Conservation (phyloP, 2,113 vertebrate genomes). For the Helogale parvula region DNA sequence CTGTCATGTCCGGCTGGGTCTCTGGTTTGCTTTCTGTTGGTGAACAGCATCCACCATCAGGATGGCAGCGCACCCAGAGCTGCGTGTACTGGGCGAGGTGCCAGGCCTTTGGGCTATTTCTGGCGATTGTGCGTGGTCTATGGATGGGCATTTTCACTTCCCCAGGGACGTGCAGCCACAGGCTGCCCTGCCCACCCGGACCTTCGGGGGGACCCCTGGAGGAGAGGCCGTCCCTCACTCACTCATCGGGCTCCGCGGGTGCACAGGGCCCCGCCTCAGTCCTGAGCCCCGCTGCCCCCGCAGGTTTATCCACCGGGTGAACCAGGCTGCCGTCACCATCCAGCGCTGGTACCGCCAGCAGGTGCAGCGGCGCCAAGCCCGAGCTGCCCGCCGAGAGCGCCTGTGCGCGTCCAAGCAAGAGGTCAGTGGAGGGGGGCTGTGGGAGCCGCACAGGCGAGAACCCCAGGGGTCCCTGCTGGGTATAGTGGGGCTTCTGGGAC, state of each 20-base stretch:
- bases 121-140: rapidly evolving
- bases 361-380: slow-evolving; percentile 71
- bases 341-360: slow-evolving; percentile 95
- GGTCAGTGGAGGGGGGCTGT: slow-evolving; percentile 80
- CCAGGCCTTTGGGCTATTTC: not conserved
- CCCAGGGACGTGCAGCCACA: rapidly evolving
- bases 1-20: rapidly evolving
- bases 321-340: slow-evolving; percentile 92
- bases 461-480: rapidly evolving
- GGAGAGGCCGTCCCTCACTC: not conserved
- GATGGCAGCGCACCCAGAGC: too few relatives aligned
- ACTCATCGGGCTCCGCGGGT: rapidly evolving
- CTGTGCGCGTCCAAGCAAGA: slow-evolving; percentile 87
- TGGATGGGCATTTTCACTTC: rapidly evolving
- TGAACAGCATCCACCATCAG: rapidly evolving
- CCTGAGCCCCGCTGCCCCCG: not conserved
- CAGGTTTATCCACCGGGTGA: slow-evolving; percentile 96
- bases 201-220: rapidly evolving
- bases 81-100: not conserved
- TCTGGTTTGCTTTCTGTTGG: rapidly evolving
- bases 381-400: slow-evolving; percentile 80
- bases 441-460: rapidly evolving
- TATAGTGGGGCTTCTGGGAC: not conserved
- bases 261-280: rapidly evolving
- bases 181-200: rapidly evolving